phyloP scores from a whole-genome alignment of 2,797 vertebrate genomes.

The Sphenopsis melanotis region DNA sequence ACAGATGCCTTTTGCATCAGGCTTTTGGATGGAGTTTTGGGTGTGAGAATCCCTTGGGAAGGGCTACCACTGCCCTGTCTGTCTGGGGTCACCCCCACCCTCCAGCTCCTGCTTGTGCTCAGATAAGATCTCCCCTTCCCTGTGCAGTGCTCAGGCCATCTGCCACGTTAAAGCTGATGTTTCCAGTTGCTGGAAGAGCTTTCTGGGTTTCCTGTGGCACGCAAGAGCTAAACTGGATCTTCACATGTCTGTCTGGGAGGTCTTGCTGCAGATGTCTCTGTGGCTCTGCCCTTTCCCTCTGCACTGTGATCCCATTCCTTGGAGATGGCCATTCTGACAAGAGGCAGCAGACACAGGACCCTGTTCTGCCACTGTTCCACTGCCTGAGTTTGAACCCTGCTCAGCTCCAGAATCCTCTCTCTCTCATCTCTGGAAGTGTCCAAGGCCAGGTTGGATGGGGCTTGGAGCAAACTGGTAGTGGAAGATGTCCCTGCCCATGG shows the following conservation, averaged over 20 bases:
- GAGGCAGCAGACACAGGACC: background rate
- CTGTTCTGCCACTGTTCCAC: background rate
- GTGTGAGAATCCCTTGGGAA: background rate
- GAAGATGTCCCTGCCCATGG: background rate
- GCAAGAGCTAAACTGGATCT: background rate
- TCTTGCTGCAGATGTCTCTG: background rate
- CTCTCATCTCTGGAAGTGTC: background rate
- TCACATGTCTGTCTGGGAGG: background rate
- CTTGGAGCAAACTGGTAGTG: background rate
- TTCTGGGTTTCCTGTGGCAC: background rate
- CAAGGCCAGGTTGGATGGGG: background rate
- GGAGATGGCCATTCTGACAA: rapidly evolving
- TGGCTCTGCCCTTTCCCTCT: background rate
- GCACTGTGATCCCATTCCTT: rapidly evolving
- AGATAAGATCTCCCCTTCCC: background rate
- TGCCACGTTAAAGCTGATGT: background rate
- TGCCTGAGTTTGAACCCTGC: background rate
- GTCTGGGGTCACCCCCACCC: background rate
- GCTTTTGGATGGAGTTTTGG: background rate
- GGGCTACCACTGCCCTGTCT: background rate
- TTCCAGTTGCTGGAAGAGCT: background rate
- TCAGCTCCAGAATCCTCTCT: background rate
- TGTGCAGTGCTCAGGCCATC: rapidly evolving
- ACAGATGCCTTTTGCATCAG: background rate
- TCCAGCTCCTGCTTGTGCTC: background rate